A percentile compares a stretch with the other conserved stretches of the same genome.
These are phyloP conservation scores for Orius laevigatus DNA, from an alignment of 1,140 invertebrate genomes.

Conservation along the genomic window DNA sequence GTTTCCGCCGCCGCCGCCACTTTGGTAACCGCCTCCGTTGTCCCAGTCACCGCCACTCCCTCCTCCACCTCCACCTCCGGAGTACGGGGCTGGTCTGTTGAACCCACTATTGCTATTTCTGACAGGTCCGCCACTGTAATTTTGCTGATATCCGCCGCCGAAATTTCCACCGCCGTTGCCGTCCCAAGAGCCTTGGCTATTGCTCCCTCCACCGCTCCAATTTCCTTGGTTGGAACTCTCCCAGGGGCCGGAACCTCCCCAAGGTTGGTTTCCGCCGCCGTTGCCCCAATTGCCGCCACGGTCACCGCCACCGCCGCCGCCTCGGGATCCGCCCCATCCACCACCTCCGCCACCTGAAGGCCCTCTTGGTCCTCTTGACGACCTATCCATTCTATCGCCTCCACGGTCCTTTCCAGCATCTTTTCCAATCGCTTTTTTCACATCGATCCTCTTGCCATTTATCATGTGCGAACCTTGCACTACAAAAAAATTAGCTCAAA, in stretches of 20 bases:
- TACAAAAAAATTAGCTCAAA: conserved; percentile 14
- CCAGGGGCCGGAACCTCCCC: conserved; percentile 6
- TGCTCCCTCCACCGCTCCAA: conserved; percentile 7
- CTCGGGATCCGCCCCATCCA: conserved; percentile 16
- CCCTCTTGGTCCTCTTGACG: conserved; percentile 2
- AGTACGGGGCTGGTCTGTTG: background rate
- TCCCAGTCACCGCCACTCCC: conserved; percentile 16
- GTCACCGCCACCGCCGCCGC: conserved; percentile 20
- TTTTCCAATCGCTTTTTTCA: conserved; percentile 24
- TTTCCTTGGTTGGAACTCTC: background rate
- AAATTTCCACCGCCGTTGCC: background rate
- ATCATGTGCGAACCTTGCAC: conserved; percentile 22
- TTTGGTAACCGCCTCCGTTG: conserved; percentile 15
- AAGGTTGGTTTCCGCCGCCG: conserved; percentile 13
- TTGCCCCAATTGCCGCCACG: conserved; percentile 13
- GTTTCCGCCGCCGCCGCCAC: conserved; percentile 11
- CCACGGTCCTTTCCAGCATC: conserved; percentile 15
- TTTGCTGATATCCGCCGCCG: conserved; percentile 17
- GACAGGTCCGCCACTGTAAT: conserved; percentile 15
- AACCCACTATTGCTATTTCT: conserved; percentile 12
- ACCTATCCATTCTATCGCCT: background rate
- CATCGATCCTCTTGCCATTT: conserved; percentile 21
- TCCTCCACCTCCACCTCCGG: conserved; percentile 14
- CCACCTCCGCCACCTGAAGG: conserved; percentile 18
- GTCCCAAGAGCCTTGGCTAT: conserved; percentile 3